A percentile compares a stretch with the other conserved stretches of the same genome.
Conservation (phyloP, 92 coral and sea anemone species). For the Porites divaricata region DNA sequence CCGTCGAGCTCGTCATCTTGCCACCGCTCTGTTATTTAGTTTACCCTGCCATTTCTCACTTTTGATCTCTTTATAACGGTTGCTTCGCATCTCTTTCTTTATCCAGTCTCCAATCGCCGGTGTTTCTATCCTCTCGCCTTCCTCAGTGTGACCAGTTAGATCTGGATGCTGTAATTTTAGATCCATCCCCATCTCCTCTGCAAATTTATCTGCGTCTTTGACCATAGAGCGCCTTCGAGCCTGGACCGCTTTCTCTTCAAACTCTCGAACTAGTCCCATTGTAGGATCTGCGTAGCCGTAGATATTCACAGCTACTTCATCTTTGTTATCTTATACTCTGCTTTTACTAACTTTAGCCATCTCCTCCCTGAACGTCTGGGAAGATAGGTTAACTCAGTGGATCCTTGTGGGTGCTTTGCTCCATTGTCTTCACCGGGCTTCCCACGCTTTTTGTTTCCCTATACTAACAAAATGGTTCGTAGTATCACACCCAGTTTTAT, state of each 20-base stretch:
- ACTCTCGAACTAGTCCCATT: constrained; percentile 16
- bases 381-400: constrained; percentile 1
- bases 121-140: not conserved
- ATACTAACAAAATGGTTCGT: no score
- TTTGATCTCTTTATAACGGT: no score
- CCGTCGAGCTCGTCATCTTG: not conserved
- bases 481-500: no score
- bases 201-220: not conserved
- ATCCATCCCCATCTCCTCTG: not conserved
- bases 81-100: not conserved
- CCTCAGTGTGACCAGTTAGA: not conserved
- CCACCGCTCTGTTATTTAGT: not conserved
- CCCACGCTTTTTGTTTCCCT: no score
- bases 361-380: constrained; percentile 3
- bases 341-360: constrained; percentile 6
- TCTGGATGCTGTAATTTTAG: constrained; percentile 4
- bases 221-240: not conserved
- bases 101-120: not conserved
- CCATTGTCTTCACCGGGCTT: no score
- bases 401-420: not conserved
- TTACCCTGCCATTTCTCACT: not conserved
- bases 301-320: constrained; percentile 18
- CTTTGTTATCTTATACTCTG: constrained; percentile 12
- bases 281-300: not conserved
- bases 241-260: constrained; percentile 9